These are phyloP conservation scores for Nymphalis io DNA, from an alignment of 1,140 invertebrate species.

Conservation along the genomic window DNA sequence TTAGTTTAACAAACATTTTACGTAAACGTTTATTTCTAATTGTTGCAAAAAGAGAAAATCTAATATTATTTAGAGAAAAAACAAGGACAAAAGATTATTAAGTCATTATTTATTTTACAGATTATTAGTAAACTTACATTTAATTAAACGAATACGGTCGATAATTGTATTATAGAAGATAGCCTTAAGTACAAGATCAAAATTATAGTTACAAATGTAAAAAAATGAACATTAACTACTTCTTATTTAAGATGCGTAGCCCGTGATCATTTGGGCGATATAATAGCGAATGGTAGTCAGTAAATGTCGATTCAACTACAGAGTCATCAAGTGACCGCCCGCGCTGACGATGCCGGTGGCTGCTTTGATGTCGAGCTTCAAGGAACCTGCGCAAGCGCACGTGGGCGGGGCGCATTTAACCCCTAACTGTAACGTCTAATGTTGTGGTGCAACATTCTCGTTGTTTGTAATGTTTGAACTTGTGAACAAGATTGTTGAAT, in stretches of 20 bases:
- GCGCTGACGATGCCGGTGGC: slow-evolving; percentile 6
- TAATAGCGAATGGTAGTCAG: background rate
- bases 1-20: no score
- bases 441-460: background rate
- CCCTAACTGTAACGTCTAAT: background rate
- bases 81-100: no score
- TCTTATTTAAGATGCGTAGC: no score
- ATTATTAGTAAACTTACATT: no score
- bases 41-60: background rate
- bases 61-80: background rate
- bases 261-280: background rate
- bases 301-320: background rate
- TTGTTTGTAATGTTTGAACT: background rate
- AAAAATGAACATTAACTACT: no score
- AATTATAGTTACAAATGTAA: no score
- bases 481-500: background rate
- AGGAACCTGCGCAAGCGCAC: slow-evolving; percentile 10
- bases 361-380: slow-evolving; percentile 16
- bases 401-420: slow-evolving; percentile 4
- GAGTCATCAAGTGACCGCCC: slow-evolving; percentile 18
- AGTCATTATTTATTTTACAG: no score
- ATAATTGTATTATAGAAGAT: no score
- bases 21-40: no score
- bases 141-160: no score
- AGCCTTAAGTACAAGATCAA: no score